These are phyloP conservation scores for Escarpia spicata DNA, from an alignment of 2,888 invertebrate genomes.

Conservation along the genomic window DNA sequence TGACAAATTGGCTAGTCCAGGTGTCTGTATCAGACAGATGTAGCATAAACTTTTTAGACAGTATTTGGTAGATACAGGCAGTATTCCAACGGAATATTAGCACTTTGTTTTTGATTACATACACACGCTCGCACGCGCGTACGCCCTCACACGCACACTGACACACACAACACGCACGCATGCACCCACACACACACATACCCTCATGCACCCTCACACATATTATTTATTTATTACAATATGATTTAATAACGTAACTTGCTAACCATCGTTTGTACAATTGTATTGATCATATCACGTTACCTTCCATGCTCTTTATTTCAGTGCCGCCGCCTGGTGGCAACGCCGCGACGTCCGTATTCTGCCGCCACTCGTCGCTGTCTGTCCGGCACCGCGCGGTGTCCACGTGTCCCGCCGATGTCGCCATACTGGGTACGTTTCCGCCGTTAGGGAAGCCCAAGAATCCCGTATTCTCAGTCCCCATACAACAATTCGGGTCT, in stretches of 20 bases:
- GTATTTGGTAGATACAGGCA: no score
- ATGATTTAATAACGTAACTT: background rate
- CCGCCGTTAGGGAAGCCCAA: background rate
- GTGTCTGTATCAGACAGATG: no score
- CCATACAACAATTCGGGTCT: background rate
- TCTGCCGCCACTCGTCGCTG: background rate
- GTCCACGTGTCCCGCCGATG: background rate
- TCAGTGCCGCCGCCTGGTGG: slow-evolving; percentile 8
- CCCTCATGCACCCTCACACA: no score
- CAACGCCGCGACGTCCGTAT: background rate
- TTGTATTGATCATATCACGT: background rate
- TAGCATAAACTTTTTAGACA: no score
- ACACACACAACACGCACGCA: no score
- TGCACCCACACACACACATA: no score
- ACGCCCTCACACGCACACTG: no score
- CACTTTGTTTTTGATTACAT: no score
- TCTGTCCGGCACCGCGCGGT: background rate
- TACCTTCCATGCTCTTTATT: slow-evolving; percentile 13
- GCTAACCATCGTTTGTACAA: background rate
- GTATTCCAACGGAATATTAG: no score
- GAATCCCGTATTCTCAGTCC: background rate
- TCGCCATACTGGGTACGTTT: background rate
- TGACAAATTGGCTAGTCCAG: no score
- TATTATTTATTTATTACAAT: background rate
- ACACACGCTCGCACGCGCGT: no score